Evolutionary conservation across 1,140 invertebrate genomes (phyloP).

Genomic region (Zaprionus nigranus): DNA sequence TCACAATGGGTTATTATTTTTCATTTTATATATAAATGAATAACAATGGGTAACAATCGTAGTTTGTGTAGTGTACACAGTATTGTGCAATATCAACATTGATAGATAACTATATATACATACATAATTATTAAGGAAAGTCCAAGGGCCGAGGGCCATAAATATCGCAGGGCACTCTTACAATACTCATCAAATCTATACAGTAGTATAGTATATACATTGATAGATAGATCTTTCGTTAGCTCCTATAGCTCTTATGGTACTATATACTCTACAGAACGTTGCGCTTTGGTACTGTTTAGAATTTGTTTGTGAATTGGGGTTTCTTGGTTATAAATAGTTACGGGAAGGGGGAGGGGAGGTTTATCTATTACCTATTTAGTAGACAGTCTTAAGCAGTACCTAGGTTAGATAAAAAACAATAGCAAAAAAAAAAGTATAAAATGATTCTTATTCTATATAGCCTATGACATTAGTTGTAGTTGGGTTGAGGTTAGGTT

Average conservation of each 20-base stretch:
- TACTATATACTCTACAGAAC: conserved; percentile 18
- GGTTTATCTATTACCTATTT: conserved; percentile 43
- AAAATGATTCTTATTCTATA: not conserved
- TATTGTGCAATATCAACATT: conserved; percentile 58
- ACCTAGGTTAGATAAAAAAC: conserved; percentile 34
- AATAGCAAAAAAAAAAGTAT: not conserved
- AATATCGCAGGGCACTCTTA: conserved; percentile 67
- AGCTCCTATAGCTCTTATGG: conserved; percentile 25
- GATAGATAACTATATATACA: conserved; percentile 27
- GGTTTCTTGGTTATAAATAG: conserved; percentile 41
- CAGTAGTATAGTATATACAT: conserved; percentile 15
- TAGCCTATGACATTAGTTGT: conserved; percentile 3
- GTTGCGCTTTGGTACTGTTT: conserved; percentile 69
- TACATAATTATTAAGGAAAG: conserved; percentile 39
- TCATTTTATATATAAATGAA: conserved; percentile 65
- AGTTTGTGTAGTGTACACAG: conserved; percentile 10
- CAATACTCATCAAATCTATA: conserved; percentile 18
- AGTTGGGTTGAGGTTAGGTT: not conserved
- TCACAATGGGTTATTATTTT: conserved; percentile 27
- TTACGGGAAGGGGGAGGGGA: not conserved
- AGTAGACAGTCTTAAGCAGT: conserved; percentile 67
- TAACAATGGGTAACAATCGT: conserved; percentile 56
- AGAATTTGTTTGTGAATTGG: conserved; percentile 52
- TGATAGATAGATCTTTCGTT: conserved; percentile 5
- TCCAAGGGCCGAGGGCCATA: conserved; percentile 34